Conservation (phyloP, 2,888 invertebrate species). For the Celastrina argiolus region DNA sequence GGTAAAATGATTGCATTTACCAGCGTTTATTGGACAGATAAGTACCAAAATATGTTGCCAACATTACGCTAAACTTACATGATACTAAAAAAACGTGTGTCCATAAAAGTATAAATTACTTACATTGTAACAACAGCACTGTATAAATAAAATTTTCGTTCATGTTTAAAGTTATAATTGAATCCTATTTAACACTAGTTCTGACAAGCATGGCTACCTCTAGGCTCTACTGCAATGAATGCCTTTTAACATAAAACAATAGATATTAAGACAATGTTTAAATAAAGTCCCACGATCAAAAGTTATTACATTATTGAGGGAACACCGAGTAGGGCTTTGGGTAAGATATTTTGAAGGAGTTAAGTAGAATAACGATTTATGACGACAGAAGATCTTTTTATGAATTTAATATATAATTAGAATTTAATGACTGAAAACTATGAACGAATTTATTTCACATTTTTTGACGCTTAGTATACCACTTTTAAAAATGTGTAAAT, state of each 20-base stretch:
- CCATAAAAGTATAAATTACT: constrained; percentile 32
- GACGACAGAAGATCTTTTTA: background rate
- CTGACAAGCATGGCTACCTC: constrained; percentile 1
- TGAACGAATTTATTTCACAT: too few relatives aligned
- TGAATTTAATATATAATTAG: too few relatives aligned
- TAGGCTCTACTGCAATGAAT: background rate
- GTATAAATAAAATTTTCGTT: background rate
- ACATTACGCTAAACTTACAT: too few relatives aligned
- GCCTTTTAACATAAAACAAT: background rate
- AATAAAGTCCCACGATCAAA: constrained; percentile 14
- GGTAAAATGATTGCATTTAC: too few relatives aligned
- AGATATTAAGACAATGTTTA: constrained; percentile 13
- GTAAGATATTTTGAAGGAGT: too few relatives aligned
- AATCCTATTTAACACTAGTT: background rate
- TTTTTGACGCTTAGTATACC: too few relatives aligned
- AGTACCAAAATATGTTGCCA: too few relatives aligned
- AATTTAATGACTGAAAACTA: too few relatives aligned
- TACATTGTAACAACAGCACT: constrained; percentile 36
- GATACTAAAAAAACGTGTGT: background rate
- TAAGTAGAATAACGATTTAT: background rate
- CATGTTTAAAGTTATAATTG: background rate
- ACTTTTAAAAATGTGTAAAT: too few relatives aligned
- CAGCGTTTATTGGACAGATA: too few relatives aligned
- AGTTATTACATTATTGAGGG: background rate
- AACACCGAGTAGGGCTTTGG: background rate